Evolutionary conservation across 1,140 invertebrate species (phyloP).

Genomic region (Drosophila punjabiensis): DNA sequence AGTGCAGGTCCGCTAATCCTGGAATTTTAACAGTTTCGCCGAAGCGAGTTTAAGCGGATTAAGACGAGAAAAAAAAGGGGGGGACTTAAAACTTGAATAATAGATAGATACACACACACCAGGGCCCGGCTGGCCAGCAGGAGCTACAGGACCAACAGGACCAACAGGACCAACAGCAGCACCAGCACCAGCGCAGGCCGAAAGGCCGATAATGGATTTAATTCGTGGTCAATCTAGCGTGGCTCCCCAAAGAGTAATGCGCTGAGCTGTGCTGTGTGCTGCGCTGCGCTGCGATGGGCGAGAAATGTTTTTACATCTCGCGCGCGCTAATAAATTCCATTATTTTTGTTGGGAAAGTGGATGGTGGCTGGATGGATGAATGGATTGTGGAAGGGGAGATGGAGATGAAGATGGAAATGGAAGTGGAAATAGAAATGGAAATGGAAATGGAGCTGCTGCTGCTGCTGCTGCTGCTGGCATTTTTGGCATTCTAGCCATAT

Average conservation of each 20-base stretch:
- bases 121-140: not conserved
- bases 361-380: not conserved
- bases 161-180: not conserved
- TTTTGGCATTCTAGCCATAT: constrained; percentile 24
- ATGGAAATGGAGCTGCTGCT: constrained; percentile 2
- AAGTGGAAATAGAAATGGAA: constrained; percentile 4
- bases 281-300: constrained; percentile 20
- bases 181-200: not conserved
- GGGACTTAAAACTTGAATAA: constrained; percentile 33
- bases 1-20: constrained; percentile 39
- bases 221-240: constrained; percentile 48
- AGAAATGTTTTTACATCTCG: constrained; percentile 43
- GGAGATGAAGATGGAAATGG: not conserved
- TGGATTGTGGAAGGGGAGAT: not conserved
- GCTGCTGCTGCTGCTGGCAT: constrained; percentile 4
- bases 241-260: constrained; percentile 30
- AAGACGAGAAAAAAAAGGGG: constrained; percentile 20
- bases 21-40: constrained; percentile 48
- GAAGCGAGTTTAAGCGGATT: constrained; percentile 44
- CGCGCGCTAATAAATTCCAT: constrained; percentile 40
- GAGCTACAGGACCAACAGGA: not conserved
- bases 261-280: constrained; percentile 5
- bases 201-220: constrained; percentile 43
- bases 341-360: constrained; percentile 14
- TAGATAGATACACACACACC: constrained; percentile 39